Conservation (phyloP, 2,888 invertebrate species). For the Aspidiotus rigidus region DNA sequence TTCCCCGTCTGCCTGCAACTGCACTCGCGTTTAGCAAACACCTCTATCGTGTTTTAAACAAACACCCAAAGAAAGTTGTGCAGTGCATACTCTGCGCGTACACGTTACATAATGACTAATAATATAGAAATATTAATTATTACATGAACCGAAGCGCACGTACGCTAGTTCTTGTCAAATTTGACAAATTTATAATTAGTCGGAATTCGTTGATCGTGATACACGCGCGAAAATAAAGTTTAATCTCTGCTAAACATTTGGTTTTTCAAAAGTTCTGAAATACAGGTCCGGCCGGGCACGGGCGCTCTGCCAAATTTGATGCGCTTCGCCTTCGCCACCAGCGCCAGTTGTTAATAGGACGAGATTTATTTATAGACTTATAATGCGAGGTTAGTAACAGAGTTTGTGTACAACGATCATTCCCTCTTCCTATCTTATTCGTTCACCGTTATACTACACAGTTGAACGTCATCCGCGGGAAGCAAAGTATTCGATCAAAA, state of each 20-base stretch:
- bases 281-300: conserved; percentile 13
- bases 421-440: background rate
- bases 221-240: background rate
- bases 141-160: too few relatives aligned
- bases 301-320: conserved; percentile 22
- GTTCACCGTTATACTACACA: background rate
- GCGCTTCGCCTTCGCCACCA: conserved; percentile 9
- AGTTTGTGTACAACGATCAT: background rate
- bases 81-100: too few relatives aligned
- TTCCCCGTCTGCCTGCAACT: too few relatives aligned
- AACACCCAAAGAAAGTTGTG: too few relatives aligned
- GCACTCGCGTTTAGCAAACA: too few relatives aligned
- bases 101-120: too few relatives aligned
- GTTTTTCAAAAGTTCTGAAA: conserved; percentile 12
- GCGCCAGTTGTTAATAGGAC: conserved; percentile 21
- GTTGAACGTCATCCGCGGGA: too few relatives aligned
- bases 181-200: background rate
- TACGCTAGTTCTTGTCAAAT: too few relatives aligned
- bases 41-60: too few relatives aligned
- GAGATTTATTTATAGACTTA: conserved; percentile 24
- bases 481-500: too few relatives aligned
- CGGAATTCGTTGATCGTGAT: background rate
- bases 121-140: too few relatives aligned
- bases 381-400: conserved; percentile 29
- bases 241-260: background rate